Evolutionary conservation across 2,797 vertebrate genomes (phyloP).

Genomic region (Hapalemur alaotrensis): DNA sequence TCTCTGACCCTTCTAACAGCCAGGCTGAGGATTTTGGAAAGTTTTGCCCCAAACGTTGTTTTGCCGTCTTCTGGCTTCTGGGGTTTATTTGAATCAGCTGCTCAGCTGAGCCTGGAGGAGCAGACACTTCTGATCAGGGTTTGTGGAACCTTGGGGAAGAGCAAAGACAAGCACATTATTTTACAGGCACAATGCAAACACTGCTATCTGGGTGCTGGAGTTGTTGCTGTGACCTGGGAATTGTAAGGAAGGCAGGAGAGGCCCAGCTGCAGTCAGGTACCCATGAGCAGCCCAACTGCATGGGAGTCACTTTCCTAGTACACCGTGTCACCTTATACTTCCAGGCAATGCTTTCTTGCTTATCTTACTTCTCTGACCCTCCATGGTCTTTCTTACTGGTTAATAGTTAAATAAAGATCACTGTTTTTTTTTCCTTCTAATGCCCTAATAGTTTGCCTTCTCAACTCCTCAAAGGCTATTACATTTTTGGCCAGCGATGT

Average conservation of each 20-base stretch:
- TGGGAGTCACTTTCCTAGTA: background rate
- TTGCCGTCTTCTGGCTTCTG: background rate
- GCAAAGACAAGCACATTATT: background rate
- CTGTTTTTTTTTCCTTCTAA: conserved; percentile 43
- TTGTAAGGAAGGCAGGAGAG: background rate
- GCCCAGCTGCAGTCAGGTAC: background rate
- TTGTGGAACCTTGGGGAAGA: background rate
- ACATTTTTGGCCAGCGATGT: background rate
- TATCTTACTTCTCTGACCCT: background rate
- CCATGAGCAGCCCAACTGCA: background rate
- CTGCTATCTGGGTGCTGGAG: background rate
- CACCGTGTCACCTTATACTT: background rate
- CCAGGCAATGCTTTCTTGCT: background rate
- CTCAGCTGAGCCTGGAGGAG: background rate
- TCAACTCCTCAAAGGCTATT: background rate
- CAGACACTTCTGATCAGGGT: background rate
- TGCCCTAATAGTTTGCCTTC: background rate
- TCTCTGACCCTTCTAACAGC: background rate
- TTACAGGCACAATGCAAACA: background rate
- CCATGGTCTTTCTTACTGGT: background rate
- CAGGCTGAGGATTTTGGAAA: background rate
- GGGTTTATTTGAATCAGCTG: background rate
- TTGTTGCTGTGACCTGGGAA: background rate
- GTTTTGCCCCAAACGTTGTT: background rate
- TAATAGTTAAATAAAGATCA: conserved; percentile 39